Base-by-base conservation (phyloP, 2,113 vertebrate species). In the Pseudopipra pipra region DNA sequence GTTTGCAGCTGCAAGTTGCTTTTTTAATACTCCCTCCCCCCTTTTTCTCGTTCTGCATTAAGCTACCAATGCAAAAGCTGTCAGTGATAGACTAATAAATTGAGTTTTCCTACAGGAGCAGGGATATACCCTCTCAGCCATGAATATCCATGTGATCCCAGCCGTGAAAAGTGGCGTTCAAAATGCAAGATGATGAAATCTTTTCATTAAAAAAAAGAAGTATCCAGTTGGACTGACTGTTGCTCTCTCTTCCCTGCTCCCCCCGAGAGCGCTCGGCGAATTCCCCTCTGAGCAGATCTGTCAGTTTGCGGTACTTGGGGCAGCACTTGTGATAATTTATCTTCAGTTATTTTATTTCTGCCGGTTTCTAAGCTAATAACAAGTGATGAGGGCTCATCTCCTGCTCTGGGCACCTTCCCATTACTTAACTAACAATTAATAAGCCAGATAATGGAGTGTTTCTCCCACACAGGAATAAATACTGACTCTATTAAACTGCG, bases 381-480 rank as follows among this genome's bases (percentile, higher is more conserved):
- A 87, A 95, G 78, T 7, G 85, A 71, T 67, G 87, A 94, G 96
- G 88, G 76, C 73, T 96, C 85, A 49, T 93, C 93, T 94, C 58
- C 88, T 63, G 68, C 93, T 96, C 95, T 94, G 90, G 95, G 92
- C 93, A 94, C 95, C 90, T 94, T 96, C 96, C 92, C 68, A 63
- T 94, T 95, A 92, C 95, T 96, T 96, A 95, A 93, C 95, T 84
- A 94, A 92, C 95, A 96, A 97, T 96, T 96, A 96, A 96, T 96
- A 97, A 97, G 84, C 11, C 90, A 71, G 83, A 91, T 96, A 96
- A 96, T 96, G 94, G 94, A 95, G 79, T 93, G 88, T 92, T 96
- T 91, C 76, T 93, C 85, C 85, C 79, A 51, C 87, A 78, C 61
- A 93, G 85, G 93, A 93, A 88, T 93, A 96, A 95, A 96, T 82